Base-by-base conservation (phyloP, 2,888 invertebrate genomes). In the Phragmatobia fuliginosa region DNA sequence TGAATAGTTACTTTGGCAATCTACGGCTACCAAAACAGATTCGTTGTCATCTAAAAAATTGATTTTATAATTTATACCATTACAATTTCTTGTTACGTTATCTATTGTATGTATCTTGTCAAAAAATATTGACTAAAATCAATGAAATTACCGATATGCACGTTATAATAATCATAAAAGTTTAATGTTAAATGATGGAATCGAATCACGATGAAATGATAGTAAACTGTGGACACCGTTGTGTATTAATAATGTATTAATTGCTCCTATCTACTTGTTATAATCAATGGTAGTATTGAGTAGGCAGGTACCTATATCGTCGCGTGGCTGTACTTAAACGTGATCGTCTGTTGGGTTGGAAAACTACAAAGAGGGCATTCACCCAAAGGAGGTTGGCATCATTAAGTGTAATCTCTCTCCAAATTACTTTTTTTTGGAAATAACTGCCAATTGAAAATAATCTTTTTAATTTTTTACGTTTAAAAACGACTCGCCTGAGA, bases 281-380 rank as follows among this genome's bases (percentile, higher is more conserved):
- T 66, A 81, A 81, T 81, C 73, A 73, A 73, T 62, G 62, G 62
- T 71, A 68, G 67, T 62, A 71, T 73, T 75, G 70, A 70, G 64
- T 60, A 68, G 38, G 62, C n/a, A n/a, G n/a, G n/a, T n/a, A n/a
- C n/a, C n/a, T 28, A 41, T 31, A 16, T 16, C 2, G 36, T 28
- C 25, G 8, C 18, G 28, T 38, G 52, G 36, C 60, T 56, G 58
- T 62, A 59, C 21, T 28, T 33, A 28, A 28, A 25, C 41, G 31
- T n/a, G 14, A 49, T 52, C n/a, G 64, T 28, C 62, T 61, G 62
- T 65, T 68, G 68, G 68, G 74, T 79, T 79, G 83, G 83, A 85
- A 84, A 85, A 84, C 75, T 85, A 82, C 85, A 80, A 68, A 61
- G 73, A 79, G 64, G 74, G 76, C 85, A 73, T 85, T 85, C 81